phyloP scores from a whole-genome alignment of 2,888 invertebrate species.

The Drosophila trichaetosa region DNA sequence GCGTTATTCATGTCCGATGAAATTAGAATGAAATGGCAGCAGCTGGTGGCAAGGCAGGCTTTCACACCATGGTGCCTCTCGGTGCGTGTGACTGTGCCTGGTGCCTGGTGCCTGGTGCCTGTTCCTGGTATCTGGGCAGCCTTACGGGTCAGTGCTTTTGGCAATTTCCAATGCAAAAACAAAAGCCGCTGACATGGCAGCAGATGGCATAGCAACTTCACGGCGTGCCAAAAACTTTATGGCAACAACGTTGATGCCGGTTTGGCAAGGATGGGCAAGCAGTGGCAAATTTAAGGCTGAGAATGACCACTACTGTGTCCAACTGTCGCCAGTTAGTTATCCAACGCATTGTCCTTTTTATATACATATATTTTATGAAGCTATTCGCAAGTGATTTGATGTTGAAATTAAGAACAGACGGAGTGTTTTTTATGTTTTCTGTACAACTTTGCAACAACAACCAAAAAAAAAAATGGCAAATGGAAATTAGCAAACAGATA shows the following conservation, averaged over 20 bases:
- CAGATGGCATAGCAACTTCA: slow-evolving; percentile 56
- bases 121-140: slow-evolving; percentile 55
- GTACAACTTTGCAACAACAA: slow-evolving; percentile 8
- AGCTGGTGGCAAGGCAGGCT: neutral
- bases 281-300: neutral
- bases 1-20: slow-evolving; percentile 19
- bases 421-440: slow-evolving; percentile 42
- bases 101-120: slow-evolving; percentile 14
- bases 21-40: slow-evolving; percentile 22
- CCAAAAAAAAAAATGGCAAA: neutral
- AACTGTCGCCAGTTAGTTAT: slow-evolving; percentile 50
- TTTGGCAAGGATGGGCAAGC: neutral
- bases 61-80: slow-evolving; percentile 17
- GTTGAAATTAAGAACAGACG: slow-evolving; percentile 18
- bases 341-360: slow-evolving; percentile 35
- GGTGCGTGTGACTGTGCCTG: neutral
- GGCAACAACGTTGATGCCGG: neutral
- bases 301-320: slow-evolving; percentile 24
- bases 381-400: slow-evolving; percentile 49
- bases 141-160: slow-evolving; percentile 65
- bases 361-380: slow-evolving; percentile 52
- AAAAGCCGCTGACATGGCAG: slow-evolving; percentile 70
- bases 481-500: neutral
- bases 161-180: slow-evolving; percentile 68
- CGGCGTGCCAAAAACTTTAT: slow-evolving; percentile 2